phyloP scores from a whole-genome alignment of 2,888 invertebrate genomes.

The Athalia circularis region DNA sequence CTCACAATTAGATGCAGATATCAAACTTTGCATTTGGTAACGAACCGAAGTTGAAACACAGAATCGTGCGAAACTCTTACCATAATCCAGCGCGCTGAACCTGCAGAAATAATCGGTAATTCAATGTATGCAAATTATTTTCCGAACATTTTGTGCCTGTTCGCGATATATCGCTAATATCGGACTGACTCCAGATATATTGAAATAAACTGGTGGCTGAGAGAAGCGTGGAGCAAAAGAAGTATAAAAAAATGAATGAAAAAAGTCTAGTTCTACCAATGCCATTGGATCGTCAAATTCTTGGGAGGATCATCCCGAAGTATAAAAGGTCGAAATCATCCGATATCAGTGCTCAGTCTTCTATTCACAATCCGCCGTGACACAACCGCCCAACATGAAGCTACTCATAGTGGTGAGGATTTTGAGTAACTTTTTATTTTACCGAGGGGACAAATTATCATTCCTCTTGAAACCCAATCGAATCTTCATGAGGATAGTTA shows the following conservation, averaged over 20 bases:
- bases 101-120: not conserved
- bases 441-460: not conserved
- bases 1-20: too few species aligned
- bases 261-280: constrained; percentile 71
- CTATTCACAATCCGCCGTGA: constrained; percentile 61
- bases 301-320: constrained; percentile 63
- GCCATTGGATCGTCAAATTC: constrained; percentile 69
- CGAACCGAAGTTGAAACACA: too few species aligned
- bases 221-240: not conserved
- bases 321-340: constrained; percentile 71
- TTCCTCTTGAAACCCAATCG: not conserved
- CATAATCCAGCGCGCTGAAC: not conserved
- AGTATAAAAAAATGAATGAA: constrained; percentile 61
- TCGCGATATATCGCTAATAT: constrained; percentile 1
- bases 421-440: constrained; percentile 39
- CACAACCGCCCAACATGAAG: constrained; percentile 69
- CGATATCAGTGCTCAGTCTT: constrained; percentile 52
- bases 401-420: constrained; percentile 69
- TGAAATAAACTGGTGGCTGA: constrained; percentile 44
- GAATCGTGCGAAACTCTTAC: too few species aligned
- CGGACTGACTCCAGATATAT: constrained; percentile 47
- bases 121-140: constrained; percentile 9
- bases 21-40: too few species aligned
- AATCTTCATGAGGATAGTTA: not conserved
- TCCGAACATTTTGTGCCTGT: constrained; percentile 2